Base-by-base conservation (phyloP, 2,113 vertebrate genomes). In the Suncus etruscus region DNA sequence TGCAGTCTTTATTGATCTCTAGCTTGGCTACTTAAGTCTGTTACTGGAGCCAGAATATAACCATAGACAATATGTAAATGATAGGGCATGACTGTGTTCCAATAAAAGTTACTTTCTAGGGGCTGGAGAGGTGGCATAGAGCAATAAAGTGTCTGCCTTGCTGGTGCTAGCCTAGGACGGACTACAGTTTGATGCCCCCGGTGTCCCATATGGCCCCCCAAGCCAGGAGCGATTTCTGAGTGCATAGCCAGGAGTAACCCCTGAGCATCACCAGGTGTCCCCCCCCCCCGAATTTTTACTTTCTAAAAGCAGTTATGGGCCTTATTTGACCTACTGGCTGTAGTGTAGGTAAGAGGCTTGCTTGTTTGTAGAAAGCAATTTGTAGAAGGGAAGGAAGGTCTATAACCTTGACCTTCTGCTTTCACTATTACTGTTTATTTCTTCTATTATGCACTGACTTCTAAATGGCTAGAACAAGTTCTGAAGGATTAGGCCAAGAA, bases 401-500 rank as follows among this genome's bases (percentile, higher is more conserved):
- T 74, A 11, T 1, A 27, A 12, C 9, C 1, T 45, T 69, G 50
- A 68, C 58, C 25, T 77, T 48, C 9, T n/a, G 66, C 61, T 11
- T 12, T 2, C 25, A 50, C 9, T 77, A 4, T 58, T 79, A 31
- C 54, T 45, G 27, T 86, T 73, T 58, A n/a, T 86, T 91, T 50
- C 27, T 48, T 11, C 86, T 89, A 69, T 85, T 68, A 54, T 11
- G 12, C 22, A 32, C 25, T 31, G n/a, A 68, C 25, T 94, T 90
- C 66, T 73, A 84, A 73, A 78, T 74, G 66, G 74, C 58, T 54
- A 79, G 83, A 80, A 79, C 27, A 81, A 31, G 24, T 86, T 85
- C 45, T 79, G 70, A 91, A 85, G 54, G 75, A 91, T 89, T 82
- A 58, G 72, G 51, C 31, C 74, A 83, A 87, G 79, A 73, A 82